Conservation (phyloP, 2,888 invertebrate species). For the Pyrochroa serraticornis region DNA sequence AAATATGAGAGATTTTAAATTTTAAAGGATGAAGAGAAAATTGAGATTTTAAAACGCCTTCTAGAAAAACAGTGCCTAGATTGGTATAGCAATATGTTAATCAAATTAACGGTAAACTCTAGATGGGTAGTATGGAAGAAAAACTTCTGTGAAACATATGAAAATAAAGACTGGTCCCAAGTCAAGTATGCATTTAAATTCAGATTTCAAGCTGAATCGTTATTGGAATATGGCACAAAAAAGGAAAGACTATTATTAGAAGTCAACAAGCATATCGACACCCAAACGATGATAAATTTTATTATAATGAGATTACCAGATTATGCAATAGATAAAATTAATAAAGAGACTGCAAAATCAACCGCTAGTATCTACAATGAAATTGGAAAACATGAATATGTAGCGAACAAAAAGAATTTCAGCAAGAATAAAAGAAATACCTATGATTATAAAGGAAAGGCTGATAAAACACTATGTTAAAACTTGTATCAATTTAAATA, state of each 20-base stretch:
- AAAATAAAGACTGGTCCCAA: conserved; percentile 25
- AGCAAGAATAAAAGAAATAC: neutral
- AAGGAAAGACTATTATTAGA: neutral
- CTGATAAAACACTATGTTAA: conserved; percentile 1
- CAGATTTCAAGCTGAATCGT: neutral
- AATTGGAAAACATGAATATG: neutral
- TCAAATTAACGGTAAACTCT: conserved; percentile 20
- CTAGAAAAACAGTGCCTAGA: conserved; percentile 21
- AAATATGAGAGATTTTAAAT: conserved; percentile 10
- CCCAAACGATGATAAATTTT: neutral
- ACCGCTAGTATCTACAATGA: neutral
- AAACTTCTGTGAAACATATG: conserved; percentile 25
- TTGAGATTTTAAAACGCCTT: conserved; percentile 17
- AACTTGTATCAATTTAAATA: neutral
- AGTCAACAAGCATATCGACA: neutral
- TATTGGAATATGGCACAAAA: conserved; percentile 1
- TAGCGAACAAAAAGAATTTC: neutral
- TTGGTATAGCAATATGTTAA: conserved; percentile 26
- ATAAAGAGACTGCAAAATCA: conserved; percentile 1
- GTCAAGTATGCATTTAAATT: conserved; percentile 9
- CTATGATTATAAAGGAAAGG: conserved; percentile 1
- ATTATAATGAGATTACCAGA: neutral
- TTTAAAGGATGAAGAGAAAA: conserved; percentile 19
- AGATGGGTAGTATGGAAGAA: conserved; percentile 25
- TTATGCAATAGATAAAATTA: conserved; percentile 8